These are phyloP conservation scores for Ceramica pisi DNA, from an alignment of 2,888 invertebrate genomes.

Conservation along the genomic window DNA sequence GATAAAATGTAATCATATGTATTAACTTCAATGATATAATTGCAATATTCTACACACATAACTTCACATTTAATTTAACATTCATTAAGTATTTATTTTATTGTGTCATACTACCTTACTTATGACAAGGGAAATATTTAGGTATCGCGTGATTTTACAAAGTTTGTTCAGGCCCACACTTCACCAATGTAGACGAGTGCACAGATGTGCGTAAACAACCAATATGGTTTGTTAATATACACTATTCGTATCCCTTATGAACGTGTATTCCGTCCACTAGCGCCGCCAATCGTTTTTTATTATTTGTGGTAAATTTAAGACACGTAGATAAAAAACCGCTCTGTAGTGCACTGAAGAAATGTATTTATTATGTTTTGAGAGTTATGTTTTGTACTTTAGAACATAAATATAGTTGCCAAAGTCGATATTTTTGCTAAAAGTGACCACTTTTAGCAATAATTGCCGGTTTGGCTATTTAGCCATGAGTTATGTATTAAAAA, in stretches of 20 bases:
- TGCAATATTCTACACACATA: conserved; percentile 27
- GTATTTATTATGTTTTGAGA: no score
- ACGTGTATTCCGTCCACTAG: no score
- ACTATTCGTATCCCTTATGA: not conserved
- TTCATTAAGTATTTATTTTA: not conserved
- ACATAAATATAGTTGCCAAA: no score
- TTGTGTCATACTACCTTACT: not conserved
- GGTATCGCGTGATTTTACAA: not conserved
- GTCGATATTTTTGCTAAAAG: no score
- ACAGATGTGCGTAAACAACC: not conserved
- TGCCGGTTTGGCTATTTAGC: no score
- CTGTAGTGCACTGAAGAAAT: no score
- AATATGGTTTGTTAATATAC: not conserved
- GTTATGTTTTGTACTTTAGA: no score
- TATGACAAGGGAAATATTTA: conserved; percentile 2
- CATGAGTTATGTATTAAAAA: no score
- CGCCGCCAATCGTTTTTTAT: no score
- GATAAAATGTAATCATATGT: not conserved
- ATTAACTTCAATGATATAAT: conserved; percentile 8
- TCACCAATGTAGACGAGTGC: not conserved
- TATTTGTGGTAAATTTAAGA: no score
- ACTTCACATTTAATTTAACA: not conserved
- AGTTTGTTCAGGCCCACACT: not conserved
- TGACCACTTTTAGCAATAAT: no score
- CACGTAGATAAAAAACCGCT: no score